Base-by-base conservation (phyloP, 2,113 vertebrate species). In the Pedionomus torquatus region DNA sequence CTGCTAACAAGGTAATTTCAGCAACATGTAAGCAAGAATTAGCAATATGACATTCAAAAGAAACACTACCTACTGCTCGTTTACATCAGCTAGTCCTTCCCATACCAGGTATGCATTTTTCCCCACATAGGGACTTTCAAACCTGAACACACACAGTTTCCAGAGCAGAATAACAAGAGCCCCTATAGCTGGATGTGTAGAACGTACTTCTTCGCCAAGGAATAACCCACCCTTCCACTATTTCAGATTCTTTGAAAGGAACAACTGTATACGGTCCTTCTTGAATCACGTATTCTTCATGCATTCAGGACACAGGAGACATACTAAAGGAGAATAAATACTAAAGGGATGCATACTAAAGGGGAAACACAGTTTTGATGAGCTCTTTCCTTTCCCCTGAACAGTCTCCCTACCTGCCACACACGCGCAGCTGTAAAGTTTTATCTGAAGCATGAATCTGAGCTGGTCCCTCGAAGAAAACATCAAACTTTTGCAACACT, bases 361-460 rank as follows among this genome's bases (percentile, higher is more conserved):
- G 16, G 14, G 78, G 11, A 83, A 26, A 70, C 9, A 58, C 6
- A 6, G 9, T 74, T 80, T 55, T 65, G 43, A 54, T 24, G 25
- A 75, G 19, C 17, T 54, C 17, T 90, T 70, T 61, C 37, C 16
- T 43, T 63, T 77, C 17, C 20, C 13, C 51, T 61, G 16, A 43
- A 39, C 5, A 28, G 65, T 46, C 13, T 71, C 23, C 88, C 94
- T 86, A 97, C 97, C 96, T 97, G 92, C 96, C 95, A 65, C 96
- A 97, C 31, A 96, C 94, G 52, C 43, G 83, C 69, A 97, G 65
- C 2, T 11, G 65, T 35, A 97, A 93, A 55, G 52, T 91, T 89
- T 89, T 95, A 72, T 97, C 95, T 57, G 92, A 92, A 72, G 86
- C 80, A 26, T 92, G 89, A 95, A 97, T 89, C 69, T 89, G 96